Evolutionary conservation across 2,888 invertebrate genomes (phyloP).

Genomic region (Sipha maydis): DNA sequence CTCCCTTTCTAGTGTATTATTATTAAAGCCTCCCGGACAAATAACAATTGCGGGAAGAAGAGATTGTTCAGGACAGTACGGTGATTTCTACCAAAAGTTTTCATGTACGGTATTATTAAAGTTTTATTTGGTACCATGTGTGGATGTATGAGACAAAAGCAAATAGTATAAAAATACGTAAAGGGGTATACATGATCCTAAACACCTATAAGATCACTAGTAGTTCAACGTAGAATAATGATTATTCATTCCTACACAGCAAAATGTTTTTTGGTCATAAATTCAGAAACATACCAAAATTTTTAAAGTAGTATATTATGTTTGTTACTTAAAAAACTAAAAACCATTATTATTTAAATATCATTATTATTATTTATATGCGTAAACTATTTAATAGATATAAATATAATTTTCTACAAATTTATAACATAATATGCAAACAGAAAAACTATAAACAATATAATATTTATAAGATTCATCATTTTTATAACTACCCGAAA

Average conservation of each 20-base stretch:
- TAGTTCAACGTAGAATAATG: not conserved
- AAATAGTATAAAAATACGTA: not conserved
- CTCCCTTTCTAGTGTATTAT: conserved; percentile 3
- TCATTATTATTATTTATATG: not conserved
- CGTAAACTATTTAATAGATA: not conserved
- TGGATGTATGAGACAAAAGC: not conserved
- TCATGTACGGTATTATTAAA: conserved; percentile 55
- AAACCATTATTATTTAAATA: not conserved
- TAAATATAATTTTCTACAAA: not conserved
- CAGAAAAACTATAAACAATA: no score
- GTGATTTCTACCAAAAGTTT: conserved; percentile 58
- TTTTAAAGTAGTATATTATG: not conserved
- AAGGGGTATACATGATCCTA: not conserved
- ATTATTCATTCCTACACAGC: conserved; percentile 18
- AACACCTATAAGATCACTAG: not conserved
- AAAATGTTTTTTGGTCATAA: not conserved
- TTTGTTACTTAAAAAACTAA: not conserved
- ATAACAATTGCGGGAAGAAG: conserved; percentile 53
- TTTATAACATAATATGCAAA: no score
- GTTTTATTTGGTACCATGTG: conserved; percentile 48
- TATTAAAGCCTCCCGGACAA: conserved; percentile 57
- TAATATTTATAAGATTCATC: no score
- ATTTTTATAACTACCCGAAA: no score
- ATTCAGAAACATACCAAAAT: not conserved
- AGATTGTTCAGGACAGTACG: conserved; percentile 21